Base-by-base conservation (phyloP, 2,888 invertebrate species). In the Tryphoninae sp. region DNA sequence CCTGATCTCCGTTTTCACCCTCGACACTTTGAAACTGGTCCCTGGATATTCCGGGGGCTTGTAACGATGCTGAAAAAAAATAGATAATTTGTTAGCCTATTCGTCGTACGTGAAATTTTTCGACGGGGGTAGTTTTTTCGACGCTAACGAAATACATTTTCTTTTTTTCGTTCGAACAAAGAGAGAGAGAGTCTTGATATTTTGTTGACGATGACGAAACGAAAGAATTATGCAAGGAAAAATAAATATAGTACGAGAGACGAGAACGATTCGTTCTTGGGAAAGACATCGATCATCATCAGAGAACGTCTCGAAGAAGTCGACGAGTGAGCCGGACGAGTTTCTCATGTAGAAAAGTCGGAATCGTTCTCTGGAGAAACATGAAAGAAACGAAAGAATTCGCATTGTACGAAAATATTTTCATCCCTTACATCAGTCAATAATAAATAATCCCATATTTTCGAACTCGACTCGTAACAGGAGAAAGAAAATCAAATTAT, bases 221-320 rank as follows among this genome's bases (percentile, higher is more conserved):
- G 33, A 33, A 33, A 33, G 33, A 33, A 33, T 33, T 33, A 33
- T 33, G 2, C 33, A 33, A 45, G 13, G 13, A 45, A 45, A 13
- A 45, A 13, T 45, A 45, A 13, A 45, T 45, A 45, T 45, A 45
- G 45, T 45, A 1, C 11, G 13, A 45, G 45, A 13, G 45, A 45
- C 16, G 19, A 19, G 19, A n/a, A 55, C 19, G 19, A 55, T 55
- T 19, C 55, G 51, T 79, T 86, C 86, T 82, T 86, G 84, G 83
- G 82, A 81, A 87, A 86, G 86, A 84, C 88, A 87, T 87, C 87
- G 79, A 88, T 88, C 88, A 88, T 88, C 87, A 85, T 88, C 88
- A 83, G 74, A 82, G 13, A 33, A 1, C 61, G 59, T 74, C 82
- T 83, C 82, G 85, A 85, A 85, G 87, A 87, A 84, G 86, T 74